Conservation (phyloP, 2,888 invertebrate genomes). For the Anoncus sp. region DNA sequence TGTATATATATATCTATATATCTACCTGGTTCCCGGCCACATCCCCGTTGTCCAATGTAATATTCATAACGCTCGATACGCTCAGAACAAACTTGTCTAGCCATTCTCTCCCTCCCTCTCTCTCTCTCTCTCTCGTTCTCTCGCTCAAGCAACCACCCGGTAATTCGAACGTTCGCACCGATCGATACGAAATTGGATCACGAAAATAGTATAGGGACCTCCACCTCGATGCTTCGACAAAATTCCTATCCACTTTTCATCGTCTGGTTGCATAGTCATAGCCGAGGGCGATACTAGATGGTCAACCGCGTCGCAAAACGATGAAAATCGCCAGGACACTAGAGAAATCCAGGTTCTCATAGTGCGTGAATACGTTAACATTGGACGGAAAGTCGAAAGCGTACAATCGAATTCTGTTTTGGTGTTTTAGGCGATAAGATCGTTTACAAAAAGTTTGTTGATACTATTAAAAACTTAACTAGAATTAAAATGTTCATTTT, state of each 20-base stretch:
- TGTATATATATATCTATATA: constrained; percentile 33
- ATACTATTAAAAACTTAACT: background rate
- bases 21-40: constrained; percentile 46
- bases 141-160: constrained; percentile 33
- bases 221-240: constrained; percentile 1
- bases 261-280: constrained; percentile 38
- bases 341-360: constrained; percentile 7
- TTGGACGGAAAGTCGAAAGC: background rate
- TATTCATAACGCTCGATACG: constrained; percentile 65
- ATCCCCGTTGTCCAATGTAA: constrained; percentile 56
- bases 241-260: constrained; percentile 39
- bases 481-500: background rate
- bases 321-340: constrained; percentile 21
- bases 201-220: constrained; percentile 52
- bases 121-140: constrained; percentile 23
- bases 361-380: background rate
- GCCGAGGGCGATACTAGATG: constrained; percentile 24
- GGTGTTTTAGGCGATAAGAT: background rate
- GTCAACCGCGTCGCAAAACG: constrained; percentile 15
- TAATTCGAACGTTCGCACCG: constrained; percentile 56
- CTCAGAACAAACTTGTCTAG: constrained; percentile 61
- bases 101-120: constrained; percentile 34
- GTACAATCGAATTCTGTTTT: background rate
- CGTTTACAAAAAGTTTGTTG: background rate
- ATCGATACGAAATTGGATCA: constrained; percentile 64